Conservation (phyloP, 2,888 invertebrate species). For the Spicauda simplicius region DNA sequence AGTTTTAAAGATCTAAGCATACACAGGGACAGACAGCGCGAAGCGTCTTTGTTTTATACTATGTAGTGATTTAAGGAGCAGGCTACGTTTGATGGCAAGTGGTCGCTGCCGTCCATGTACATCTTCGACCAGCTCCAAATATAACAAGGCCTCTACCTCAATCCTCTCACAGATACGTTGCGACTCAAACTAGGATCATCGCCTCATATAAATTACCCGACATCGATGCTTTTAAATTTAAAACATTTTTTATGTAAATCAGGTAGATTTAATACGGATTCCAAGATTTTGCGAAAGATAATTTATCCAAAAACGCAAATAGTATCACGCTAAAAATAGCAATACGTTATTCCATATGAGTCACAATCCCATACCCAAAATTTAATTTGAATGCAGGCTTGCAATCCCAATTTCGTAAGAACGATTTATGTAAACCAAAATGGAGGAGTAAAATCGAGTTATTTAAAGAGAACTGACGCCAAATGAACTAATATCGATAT, state of each 20-base stretch:
- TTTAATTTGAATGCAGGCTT: conserved; percentile 5
- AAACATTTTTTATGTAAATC: background rate
- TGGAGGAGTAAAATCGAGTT: conserved; percentile 7
- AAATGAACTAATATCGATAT: conserved; percentile 39
- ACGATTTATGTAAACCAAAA: conserved; percentile 18
- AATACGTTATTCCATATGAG: background rate
- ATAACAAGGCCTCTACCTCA: too few relatives aligned
- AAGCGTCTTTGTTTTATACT: too few relatives aligned
- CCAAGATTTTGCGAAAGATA: background rate
- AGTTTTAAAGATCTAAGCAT: too few relatives aligned
- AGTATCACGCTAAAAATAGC: background rate
- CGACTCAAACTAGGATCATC: too few relatives aligned
- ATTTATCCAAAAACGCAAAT: background rate
- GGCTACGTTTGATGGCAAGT: too few relatives aligned
- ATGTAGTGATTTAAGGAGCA: too few relatives aligned
- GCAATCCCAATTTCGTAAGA: conserved; percentile 24
- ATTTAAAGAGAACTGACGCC: conserved; percentile 35
- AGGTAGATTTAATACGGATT: background rate
- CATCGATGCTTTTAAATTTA: too few relatives aligned
- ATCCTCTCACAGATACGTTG: too few relatives aligned
- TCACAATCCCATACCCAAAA: background rate
- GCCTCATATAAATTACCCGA: too few relatives aligned
- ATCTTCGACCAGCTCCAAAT: too few relatives aligned
- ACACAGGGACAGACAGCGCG: too few relatives aligned
- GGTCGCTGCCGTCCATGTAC: too few relatives aligned